Evolutionary conservation across 2,888 invertebrate species (phyloP).

Genomic region (Chelonus formosanus): DNA sequence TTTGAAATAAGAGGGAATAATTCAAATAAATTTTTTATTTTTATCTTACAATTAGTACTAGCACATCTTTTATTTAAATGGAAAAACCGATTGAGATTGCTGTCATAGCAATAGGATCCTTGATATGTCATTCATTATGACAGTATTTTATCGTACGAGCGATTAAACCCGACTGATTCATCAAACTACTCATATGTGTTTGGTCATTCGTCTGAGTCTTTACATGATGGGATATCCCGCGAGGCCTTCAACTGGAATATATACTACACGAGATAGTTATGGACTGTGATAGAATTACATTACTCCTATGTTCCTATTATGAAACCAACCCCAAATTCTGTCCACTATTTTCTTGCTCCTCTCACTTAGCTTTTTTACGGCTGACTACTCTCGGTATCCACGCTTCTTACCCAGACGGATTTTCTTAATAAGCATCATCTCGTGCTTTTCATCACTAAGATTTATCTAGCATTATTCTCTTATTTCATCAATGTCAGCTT

Average conservation of each 20-base stretch:
- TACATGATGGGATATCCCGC: slow-evolving; percentile 54
- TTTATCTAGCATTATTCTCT: slow-evolving; percentile 14
- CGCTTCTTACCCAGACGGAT: background rate
- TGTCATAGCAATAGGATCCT: too few species aligned
- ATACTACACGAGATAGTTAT: slow-evolving; percentile 44
- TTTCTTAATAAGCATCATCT: slow-evolving; percentile 20
- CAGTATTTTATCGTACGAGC: slow-evolving; percentile 39
- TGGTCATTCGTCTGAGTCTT: slow-evolving; percentile 43
- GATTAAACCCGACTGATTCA: slow-evolving; percentile 48
- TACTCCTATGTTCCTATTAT: slow-evolving; percentile 57
- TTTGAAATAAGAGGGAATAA: too few species aligned
- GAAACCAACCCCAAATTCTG: slow-evolving; percentile 45
- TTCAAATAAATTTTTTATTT: too few species aligned
- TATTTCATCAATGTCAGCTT: slow-evolving; percentile 3
- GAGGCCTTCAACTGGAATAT: slow-evolving; percentile 38
- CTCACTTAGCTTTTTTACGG: slow-evolving; percentile 31
- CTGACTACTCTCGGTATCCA: background rate
- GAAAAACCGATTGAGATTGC: too few species aligned
- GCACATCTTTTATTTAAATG: too few species aligned
- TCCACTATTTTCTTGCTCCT: slow-evolving; percentile 36
- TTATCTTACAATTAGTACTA: too few species aligned
- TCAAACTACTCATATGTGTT: slow-evolving; percentile 21
- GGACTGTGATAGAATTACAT: slow-evolving; percentile 57
- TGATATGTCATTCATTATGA: slow-evolving; percentile 42
- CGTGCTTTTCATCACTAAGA: slow-evolving; percentile 2